Evolutionary conservation across 2,113 vertebrate species (phyloP).

Genomic region (Mungos mungo): DNA sequence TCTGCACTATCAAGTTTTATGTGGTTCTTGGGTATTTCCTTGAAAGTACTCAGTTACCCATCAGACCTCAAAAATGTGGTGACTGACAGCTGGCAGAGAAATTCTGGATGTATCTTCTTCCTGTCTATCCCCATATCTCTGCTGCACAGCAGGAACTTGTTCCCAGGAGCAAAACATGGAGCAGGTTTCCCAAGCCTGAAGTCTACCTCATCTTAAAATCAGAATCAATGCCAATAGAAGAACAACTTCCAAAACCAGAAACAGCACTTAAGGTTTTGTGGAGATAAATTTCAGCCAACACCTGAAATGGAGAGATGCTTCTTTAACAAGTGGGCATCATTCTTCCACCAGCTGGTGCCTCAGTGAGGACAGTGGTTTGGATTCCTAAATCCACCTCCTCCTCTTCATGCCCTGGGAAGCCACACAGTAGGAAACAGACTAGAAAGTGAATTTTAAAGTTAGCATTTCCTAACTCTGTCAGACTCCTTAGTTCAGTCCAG

Average conservation of each 20-base stretch:
- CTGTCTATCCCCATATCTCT: not conserved
- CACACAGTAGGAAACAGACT: not conserved
- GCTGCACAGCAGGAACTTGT: not conserved
- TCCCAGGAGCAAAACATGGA: not conserved
- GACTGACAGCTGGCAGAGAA: not conserved
- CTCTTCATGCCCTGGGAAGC: not conserved
- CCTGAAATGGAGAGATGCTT: not conserved
- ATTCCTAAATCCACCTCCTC: not conserved
- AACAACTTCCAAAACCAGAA: not conserved
- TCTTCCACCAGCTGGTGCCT: not conserved
- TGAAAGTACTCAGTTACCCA: not conserved
- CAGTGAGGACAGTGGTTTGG: not conserved
- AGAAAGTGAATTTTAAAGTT: not conserved
- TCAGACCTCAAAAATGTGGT: not conserved
- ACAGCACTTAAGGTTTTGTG: not conserved
- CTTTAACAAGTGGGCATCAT: not conserved
- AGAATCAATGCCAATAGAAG: not conserved
- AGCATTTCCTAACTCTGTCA: not conserved
- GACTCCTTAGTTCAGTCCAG: not conserved
- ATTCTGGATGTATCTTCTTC: not conserved
- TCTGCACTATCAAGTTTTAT: not conserved
- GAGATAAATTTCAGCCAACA: not conserved
- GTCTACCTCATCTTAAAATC: not conserved
- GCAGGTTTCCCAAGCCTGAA: not conserved
- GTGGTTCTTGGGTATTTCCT: not conserved